Conservation (phyloP, 2,113 vertebrate species). For the Clupea harengus region DNA sequence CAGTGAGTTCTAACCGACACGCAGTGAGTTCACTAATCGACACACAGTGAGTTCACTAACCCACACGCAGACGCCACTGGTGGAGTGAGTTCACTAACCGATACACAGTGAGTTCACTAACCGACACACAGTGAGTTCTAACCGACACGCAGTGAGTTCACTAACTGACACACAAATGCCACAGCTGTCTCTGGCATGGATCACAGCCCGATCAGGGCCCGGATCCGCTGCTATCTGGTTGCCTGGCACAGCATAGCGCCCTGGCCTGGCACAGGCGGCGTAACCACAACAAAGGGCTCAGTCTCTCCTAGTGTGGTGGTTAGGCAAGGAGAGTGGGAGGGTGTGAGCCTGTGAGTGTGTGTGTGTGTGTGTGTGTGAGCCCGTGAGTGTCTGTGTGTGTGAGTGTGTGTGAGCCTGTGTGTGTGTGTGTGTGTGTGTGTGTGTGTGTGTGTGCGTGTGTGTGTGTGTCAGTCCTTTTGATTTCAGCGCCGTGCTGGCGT, state of each 20-base stretch:
- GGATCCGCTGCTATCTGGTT: neutral
- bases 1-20: no score
- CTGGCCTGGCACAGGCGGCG: neutral
- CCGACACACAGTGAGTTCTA: no score
- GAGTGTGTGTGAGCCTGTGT: neutral
- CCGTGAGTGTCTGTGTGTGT: no score
- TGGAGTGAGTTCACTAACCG: no score
- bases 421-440: neutral
- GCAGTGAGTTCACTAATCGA: neutral
- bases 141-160: no score
- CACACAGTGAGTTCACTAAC: no score
- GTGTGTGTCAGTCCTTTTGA: neutral
- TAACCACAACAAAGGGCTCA: neutral
- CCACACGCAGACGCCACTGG: no score
- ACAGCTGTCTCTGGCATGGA: no score
- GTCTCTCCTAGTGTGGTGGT: neutral
- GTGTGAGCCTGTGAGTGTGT: conserved; percentile 39
- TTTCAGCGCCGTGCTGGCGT: neutral
- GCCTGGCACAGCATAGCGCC: neutral
- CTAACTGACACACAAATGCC: no score
- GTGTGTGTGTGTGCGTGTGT: neutral
- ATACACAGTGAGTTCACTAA: no score
- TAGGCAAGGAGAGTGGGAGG: conserved; percentile 42
- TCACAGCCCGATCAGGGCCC: no score
- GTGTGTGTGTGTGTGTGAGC: neutral